These are phyloP conservation scores for Rhinogobio ventralis DNA, from an alignment of 2,797 vertebrate genomes.

Conservation along the genomic window DNA sequence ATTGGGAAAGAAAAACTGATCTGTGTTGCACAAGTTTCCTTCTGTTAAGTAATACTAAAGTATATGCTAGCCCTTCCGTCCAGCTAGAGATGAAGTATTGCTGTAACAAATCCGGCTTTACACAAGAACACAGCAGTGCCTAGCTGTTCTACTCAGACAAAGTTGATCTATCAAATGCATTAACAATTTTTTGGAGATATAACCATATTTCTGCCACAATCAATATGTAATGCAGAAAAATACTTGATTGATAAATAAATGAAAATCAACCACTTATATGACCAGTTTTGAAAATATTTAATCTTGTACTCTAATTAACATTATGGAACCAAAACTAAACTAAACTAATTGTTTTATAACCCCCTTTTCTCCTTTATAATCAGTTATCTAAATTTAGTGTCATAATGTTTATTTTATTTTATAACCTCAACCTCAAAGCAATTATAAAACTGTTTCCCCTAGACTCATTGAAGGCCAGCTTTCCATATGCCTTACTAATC, in stretches of 20 bases:
- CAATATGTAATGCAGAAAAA: too few species aligned
- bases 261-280: too few species aligned
- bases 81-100: conserved; percentile 1
- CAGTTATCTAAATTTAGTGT: neutral
- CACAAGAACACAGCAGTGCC: conserved; percentile 1
- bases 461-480: neutral
- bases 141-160: neutral
- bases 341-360: neutral
- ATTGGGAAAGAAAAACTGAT: conserved; percentile 24
- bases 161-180: neutral
- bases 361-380: neutral
- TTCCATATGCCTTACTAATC: neutral
- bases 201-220: too few species aligned
- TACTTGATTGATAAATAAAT: too few species aligned
- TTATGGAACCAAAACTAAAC: neutral
- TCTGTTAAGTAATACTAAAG: conserved; percentile 44
- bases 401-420: neutral
- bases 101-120: conserved; percentile 42
- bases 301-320: neutral
- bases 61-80: neutral
- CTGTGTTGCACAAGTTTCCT: conserved; percentile 45
- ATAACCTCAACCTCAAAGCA: neutral
- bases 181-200: too few species aligned
- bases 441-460: neutral
- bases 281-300: neutral